Conservation (phyloP, 2,797 vertebrate species). For the Crax fasciolata region DNA sequence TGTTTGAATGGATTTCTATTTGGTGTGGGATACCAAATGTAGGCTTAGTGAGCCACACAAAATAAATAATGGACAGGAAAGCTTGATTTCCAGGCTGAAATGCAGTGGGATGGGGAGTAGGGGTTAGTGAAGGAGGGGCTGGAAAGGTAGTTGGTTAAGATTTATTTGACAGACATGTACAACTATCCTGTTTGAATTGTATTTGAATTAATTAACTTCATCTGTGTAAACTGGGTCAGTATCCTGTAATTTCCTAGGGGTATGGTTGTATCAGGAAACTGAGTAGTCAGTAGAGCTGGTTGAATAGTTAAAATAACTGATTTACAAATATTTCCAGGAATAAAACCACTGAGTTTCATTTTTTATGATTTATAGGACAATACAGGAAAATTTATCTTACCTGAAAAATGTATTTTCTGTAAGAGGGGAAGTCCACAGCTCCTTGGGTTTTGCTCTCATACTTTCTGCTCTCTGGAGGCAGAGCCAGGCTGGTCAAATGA, state of each 20-base stretch:
- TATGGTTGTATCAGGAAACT: slow-evolving; percentile 68
- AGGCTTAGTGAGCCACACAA: slow-evolving; percentile 42
- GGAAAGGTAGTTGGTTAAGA: slow-evolving; percentile 70
- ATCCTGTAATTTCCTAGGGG: slow-evolving; percentile 78
- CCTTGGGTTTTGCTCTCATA: slow-evolving; percentile 45
- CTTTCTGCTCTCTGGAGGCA: slow-evolving; percentile 38
- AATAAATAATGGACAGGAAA: slow-evolving; percentile 68
- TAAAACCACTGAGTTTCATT: slow-evolving; percentile 59
- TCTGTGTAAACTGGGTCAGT: slow-evolving; percentile 71
- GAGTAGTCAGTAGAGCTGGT: slow-evolving; percentile 65
- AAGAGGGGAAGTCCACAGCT: slow-evolving; percentile 40
- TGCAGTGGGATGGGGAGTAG: background rate
- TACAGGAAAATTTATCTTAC: slow-evolving; percentile 77
- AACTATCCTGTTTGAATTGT: slow-evolving; percentile 57
- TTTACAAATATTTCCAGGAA: slow-evolving; percentile 73
- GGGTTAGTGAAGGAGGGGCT: slow-evolving; percentile 45
- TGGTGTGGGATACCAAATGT: slow-evolving; percentile 29
- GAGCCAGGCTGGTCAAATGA: slow-evolving; percentile 38
- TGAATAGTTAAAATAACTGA: slow-evolving; percentile 74
- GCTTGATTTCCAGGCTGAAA: slow-evolving; percentile 38
- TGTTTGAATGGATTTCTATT: slow-evolving; percentile 61
- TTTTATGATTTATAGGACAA: slow-evolving; percentile 69
- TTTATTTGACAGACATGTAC: slow-evolving; percentile 69
- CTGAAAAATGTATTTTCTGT: slow-evolving; percentile 71
- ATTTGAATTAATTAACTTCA: slow-evolving; percentile 77